phyloP scores from a whole-genome alignment of 2,888 invertebrate species.

The Dorcus parallelipipedus region DNA sequence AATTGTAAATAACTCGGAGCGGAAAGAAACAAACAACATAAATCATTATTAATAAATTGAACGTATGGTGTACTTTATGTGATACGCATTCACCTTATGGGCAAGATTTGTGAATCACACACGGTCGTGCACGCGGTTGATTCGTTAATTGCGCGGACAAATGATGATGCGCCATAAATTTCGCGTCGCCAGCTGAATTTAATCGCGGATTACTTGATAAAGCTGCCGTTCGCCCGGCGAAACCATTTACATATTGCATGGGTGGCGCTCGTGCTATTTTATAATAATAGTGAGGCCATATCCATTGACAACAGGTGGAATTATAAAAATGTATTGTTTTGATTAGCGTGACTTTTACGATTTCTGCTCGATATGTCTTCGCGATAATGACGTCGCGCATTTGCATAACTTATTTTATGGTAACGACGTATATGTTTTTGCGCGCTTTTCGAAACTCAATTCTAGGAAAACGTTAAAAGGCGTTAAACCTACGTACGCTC shows the following conservation, averaged over 20 bases:
- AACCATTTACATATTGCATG: background rate
- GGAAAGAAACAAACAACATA: constrained; percentile 4
- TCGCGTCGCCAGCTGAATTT: background rate
- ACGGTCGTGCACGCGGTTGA: constrained; percentile 3
- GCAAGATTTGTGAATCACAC: background rate
- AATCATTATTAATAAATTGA: constrained; percentile 7
- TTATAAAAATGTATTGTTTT: background rate
- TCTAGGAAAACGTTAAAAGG: no score
- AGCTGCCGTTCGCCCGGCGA: background rate
- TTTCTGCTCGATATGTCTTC: no score
- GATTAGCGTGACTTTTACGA: no score
- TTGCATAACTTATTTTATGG: no score
- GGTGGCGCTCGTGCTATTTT: background rate
- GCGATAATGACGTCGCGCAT: no score
- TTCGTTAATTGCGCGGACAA: constrained; percentile 7
- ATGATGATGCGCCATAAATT: constrained; percentile 4
- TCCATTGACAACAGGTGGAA: background rate
- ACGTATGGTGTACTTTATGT: constrained; percentile 1
- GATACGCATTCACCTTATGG: constrained; percentile 10
- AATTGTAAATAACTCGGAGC: background rate
- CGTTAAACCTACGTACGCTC: no score
- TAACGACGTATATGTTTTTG: no score
- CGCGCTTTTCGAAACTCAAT: no score
- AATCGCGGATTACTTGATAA: background rate
- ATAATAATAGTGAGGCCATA: background rate